These are phyloP conservation scores for Macrobrachium rosenbergii DNA, from an alignment of 1,140 invertebrate species.

Conservation along the genomic window DNA sequence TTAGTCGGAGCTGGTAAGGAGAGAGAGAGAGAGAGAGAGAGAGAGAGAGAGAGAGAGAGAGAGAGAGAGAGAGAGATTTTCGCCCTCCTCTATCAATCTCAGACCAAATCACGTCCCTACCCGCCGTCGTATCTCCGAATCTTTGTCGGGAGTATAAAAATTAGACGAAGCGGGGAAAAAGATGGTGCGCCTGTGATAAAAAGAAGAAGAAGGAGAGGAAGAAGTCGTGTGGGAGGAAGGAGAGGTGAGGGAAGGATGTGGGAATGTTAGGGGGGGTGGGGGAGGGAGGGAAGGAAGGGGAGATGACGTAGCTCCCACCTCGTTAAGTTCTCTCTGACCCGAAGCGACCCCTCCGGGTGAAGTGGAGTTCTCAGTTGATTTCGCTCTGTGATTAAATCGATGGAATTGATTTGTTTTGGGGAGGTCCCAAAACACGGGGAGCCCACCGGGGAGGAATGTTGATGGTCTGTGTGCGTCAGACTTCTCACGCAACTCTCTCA, in stretches of 20 bases:
- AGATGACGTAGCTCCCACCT: background rate
- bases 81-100: background rate
- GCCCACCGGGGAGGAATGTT: no score
- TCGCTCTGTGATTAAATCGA: no score
- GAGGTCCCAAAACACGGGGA: no score
- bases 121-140: background rate
- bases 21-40: slow-evolving; percentile 21
- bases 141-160: background rate
- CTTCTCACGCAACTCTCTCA: no score
- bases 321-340: background rate
- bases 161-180: background rate
- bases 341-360: background rate
- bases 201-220: background rate
- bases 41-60: background rate
- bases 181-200: background rate
- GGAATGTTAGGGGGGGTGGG: background rate
- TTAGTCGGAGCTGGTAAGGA: no score
- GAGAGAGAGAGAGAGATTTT: background rate
- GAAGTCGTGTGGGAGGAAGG: background rate
- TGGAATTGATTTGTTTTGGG: no score
- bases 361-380: background rate
- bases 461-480: no score
- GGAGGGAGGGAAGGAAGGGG: slow-evolving; percentile 1
- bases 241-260: background rate
- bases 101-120: background rate